phyloP scores from a whole-genome alignment of 2,888 invertebrate genomes.

The Acheta domesticus region DNA sequence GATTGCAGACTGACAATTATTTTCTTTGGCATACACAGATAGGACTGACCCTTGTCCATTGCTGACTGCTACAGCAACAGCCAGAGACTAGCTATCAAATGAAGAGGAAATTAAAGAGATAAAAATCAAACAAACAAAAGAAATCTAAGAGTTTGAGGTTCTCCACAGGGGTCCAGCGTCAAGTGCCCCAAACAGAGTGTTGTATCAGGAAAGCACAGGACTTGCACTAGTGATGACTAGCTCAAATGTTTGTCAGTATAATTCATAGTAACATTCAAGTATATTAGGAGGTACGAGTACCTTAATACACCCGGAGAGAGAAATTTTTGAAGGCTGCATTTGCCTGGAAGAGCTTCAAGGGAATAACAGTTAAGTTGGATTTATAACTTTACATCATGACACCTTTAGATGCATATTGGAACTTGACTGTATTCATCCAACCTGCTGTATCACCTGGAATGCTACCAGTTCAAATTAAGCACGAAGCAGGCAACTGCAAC shows the following conservation, averaged over 20 bases:
- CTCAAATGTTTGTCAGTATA: slow-evolving; percentile 38
- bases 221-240: slow-evolving; percentile 40
- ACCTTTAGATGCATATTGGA: background rate
- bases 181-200: slow-evolving; percentile 27
- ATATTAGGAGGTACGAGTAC: slow-evolving; percentile 36
- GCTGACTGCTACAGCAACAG: slow-evolving; percentile 29
- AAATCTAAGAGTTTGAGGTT: slow-evolving; percentile 35
- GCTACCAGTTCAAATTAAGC: background rate
- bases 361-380: slow-evolving; percentile 23
- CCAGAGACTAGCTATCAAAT: slow-evolving; percentile 29
- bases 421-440: slow-evolving; percentile 23
- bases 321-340: slow-evolving; percentile 38
- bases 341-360: slow-evolving; percentile 28
- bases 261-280: slow-evolving; percentile 36
- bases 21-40: slow-evolving; percentile 3
- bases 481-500: slow-evolving; percentile 36
- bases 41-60: slow-evolving; percentile 19
- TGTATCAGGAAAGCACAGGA: slow-evolving; percentile 38
- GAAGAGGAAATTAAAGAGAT: slow-evolving; percentile 29
- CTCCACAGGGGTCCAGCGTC: slow-evolving; percentile 30
- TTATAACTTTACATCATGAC: background rate
- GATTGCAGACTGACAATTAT: background rate
- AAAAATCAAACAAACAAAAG: slow-evolving; percentile 30
- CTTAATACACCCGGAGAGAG: slow-evolving; percentile 38
- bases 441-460: slow-evolving; percentile 18